phyloP scores from a whole-genome alignment of 2,888 invertebrate genomes.

The Chloroclystis v-ata region DNA sequence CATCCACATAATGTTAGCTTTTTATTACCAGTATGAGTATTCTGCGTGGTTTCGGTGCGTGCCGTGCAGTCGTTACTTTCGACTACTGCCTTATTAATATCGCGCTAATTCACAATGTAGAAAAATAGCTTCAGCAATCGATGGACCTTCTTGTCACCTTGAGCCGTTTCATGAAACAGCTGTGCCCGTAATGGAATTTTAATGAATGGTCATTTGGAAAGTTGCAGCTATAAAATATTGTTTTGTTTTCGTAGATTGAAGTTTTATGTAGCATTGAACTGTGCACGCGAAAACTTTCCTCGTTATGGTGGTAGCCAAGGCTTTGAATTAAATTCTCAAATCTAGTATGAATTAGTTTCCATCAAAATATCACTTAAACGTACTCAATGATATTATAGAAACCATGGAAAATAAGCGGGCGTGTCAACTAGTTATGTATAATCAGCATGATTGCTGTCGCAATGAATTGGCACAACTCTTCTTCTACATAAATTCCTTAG shows the following conservation, averaged over 20 bases:
- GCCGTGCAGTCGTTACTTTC: slow-evolving; percentile 22
- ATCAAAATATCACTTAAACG: too few species aligned
- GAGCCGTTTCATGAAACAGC: slow-evolving; percentile 21
- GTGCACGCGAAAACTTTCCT: slow-evolving; percentile 5
- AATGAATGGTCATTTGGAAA: slow-evolving; percentile 26
- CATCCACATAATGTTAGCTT: background rate
- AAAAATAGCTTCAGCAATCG: slow-evolving; percentile 26
- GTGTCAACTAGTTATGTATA: too few species aligned
- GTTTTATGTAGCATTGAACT: slow-evolving; percentile 4
- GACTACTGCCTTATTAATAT: slow-evolving; percentile 22
- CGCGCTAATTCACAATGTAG: slow-evolving; percentile 19
- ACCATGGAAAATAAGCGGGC: too few species aligned
- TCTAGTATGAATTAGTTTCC: too few species aligned
- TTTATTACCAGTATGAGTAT: slow-evolving; percentile 7
- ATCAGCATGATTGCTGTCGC: too few species aligned
- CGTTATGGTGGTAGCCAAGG: background rate
- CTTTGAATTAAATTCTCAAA: too few species aligned
- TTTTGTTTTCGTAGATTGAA: slow-evolving; percentile 6
- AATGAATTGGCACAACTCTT: too few species aligned
- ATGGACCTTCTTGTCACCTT: slow-evolving; percentile 31
- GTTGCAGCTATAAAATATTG: slow-evolving; percentile 22
- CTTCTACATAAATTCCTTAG: too few species aligned
- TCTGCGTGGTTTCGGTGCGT: slow-evolving; percentile 21
- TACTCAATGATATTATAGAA: too few species aligned
- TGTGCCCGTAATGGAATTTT: slow-evolving; percentile 25